Base-by-base conservation (phyloP, 2,113 vertebrate species). In the Rhinolophus ferrumequinum region DNA sequence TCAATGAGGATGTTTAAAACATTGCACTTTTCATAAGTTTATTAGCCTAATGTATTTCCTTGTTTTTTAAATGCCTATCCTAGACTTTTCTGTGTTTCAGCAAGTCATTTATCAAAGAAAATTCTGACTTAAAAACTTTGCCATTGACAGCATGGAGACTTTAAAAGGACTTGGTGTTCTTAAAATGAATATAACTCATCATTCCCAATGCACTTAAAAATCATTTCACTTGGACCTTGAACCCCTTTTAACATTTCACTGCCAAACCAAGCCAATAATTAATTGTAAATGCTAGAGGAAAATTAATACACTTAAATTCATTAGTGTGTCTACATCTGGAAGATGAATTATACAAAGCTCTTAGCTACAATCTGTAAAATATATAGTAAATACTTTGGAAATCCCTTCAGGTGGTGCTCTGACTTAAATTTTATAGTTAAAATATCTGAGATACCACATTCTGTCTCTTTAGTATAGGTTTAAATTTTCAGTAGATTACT, bases 381-480 rank as follows among this genome's bases (percentile, higher is more conserved):
- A 90, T 15, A 66, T 67, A 26, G 94, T 90, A 98, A 98, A 98
- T 95, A 97, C 50, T 95, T 96, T 91, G 35, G 81, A 95, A 97
- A 24, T 0, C 18, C 52, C n/a, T 93, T 87, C 96, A 97, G 30
- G 72, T 98, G 92, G 95, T 97, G 88, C 95, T 97, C 87, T 90
- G 52, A 88, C 96, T 93, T 96, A 96, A 97, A 97, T 98, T 97
- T 97, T 95, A 97, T 95, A 96, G 35, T 93, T 96, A 87, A 95
- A 96, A 94, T 97, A 96, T 85, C 93, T 94, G 69, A 96, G 88
- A 84, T 97, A 95, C 73, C 72, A 77, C 41, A 94, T 96, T 98
- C 92, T 94, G 28, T 96, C 35, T 96, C 96, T 97, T 97, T 69
- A 95, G 84, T 80, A 83, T 60, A 95, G 82, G 90, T 97, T 52